Percentiles rank a stretch among this genome's conserved stretches.
Conservation (phyloP, 2,888 invertebrate genomes). For the Drosophila multiciliata region DNA sequence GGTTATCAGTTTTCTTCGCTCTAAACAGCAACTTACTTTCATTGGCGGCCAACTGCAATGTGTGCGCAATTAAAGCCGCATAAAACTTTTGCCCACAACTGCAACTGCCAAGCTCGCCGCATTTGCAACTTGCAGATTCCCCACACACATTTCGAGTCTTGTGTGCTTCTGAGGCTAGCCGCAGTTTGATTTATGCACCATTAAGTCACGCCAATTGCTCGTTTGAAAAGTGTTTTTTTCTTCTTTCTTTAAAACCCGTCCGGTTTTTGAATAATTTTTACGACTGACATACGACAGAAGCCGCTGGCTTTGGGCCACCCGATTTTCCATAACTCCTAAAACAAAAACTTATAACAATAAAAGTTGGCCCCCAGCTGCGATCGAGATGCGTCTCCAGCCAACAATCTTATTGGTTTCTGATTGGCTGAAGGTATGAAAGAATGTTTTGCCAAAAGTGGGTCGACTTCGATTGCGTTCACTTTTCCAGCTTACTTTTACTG, state of each 20-base stretch:
- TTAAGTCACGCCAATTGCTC: constrained; percentile 81
- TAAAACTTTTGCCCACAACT: constrained; percentile 26
- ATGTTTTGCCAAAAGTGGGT: constrained; percentile 55
- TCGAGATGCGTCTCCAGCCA: constrained; percentile 32
- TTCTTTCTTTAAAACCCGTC: constrained; percentile 14
- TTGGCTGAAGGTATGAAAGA: constrained; percentile 30
- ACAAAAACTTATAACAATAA: constrained; percentile 1
- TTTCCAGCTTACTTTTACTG: constrained; percentile 77
- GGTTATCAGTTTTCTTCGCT: constrained; percentile 55
- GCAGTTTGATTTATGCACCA: constrained; percentile 75
- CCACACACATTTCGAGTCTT: constrained; percentile 14
- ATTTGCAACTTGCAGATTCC: constrained; percentile 12
- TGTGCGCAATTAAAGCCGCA: constrained; percentile 63
- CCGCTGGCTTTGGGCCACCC: constrained; percentile 76
- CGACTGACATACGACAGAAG: constrained; percentile 58
- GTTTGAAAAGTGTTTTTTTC: constrained; percentile 56
- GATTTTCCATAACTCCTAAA: constrained; percentile 42
- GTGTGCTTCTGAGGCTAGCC: constrained; percentile 12
- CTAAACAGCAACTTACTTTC: constrained; percentile 64
- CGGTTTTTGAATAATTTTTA: constrained; percentile 60
- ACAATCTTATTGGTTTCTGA: constrained; percentile 27
- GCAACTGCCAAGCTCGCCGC: not conserved
- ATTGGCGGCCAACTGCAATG: constrained; percentile 46
- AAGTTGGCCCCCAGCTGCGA: constrained; percentile 38
- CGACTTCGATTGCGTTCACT: constrained; percentile 73